Base-by-base conservation (phyloP, 2,113 vertebrate species). In the Zootoca vivipara region DNA sequence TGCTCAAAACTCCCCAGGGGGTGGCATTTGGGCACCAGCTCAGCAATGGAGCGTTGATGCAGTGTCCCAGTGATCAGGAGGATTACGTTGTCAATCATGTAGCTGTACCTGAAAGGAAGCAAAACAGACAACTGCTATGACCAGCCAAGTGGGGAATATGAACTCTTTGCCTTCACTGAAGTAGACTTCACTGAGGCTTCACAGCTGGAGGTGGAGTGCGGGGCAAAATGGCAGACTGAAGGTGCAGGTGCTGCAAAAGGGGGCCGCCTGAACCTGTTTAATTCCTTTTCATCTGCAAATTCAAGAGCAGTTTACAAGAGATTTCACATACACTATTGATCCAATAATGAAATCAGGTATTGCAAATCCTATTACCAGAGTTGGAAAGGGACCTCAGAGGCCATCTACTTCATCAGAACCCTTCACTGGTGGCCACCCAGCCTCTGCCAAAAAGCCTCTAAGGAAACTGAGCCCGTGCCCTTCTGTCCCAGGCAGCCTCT, bases 81-180 rank as follows among this genome's bases (percentile, higher is more conserved):
- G 95, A 99, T 99, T 92, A 99, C 99, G 0, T 99, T 99, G 95
- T 99, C 99, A 0, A 99, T 99, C 99, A 99, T 99, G 90, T 99
- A 99, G 96, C 99, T 99, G 97, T 99, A 99, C 90, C 99, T 99
- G 89, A 5, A n/a, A 67, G 42, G 67, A 89, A 87, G 69, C 46
- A 56, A 8, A n/a, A 52, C 9, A 2, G n/a, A 5, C 12, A n/a
- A 3, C 9, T 2, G 52, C 7, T 3, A 15, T 5, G 40, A 12
- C 72, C 64, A 56, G 69, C 33, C 33, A 22, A 38, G 30, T 33
- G 46, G 9, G 24, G 9, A 15, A 30, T 4, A 46, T 7, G 1
- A 70, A 10, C 26, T 70, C 26, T 70, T 70, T 70, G 69, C 58
- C 58, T 62, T 20, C 13, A 18, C 18, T 62, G 58, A 62, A 62